Evolutionary conservation across 2,888 invertebrate genomes (phyloP).

Genomic region (Philaethria dido): DNA sequence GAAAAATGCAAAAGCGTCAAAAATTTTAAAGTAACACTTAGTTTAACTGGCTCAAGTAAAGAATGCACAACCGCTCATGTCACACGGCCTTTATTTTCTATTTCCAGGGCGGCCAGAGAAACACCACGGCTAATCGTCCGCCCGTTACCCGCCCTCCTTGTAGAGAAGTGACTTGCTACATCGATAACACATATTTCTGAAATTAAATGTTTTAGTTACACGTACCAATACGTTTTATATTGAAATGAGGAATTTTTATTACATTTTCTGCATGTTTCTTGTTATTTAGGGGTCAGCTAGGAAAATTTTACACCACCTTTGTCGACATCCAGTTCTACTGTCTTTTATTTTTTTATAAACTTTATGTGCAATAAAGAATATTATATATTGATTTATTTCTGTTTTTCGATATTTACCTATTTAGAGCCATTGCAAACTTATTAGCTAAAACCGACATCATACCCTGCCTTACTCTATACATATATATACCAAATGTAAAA

Average conservation of each 20-base stretch:
- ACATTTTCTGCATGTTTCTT: neutral
- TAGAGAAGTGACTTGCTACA: constrained; percentile 52
- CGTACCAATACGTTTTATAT: neutral
- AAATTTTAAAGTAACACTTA: constrained; percentile 29
- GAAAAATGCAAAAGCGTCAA: neutral
- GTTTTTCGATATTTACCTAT: too few species aligned
- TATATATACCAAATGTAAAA: too few species aligned
- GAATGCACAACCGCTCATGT: constrained; percentile 55
- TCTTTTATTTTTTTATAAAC: too few species aligned
- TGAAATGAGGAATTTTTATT: neutral
- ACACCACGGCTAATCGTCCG: constrained; percentile 77
- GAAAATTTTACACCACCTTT: neutral
- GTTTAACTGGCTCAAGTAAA: constrained; percentile 46
- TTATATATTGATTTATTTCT: too few species aligned
- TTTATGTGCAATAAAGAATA: too few species aligned
- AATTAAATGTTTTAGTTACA: neutral
- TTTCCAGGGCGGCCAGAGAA: constrained; percentile 74
- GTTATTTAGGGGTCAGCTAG: neutral
- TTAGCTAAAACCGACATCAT: too few species aligned
- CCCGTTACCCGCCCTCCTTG: constrained; percentile 66
- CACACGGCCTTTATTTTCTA: constrained; percentile 79
- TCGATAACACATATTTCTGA: constrained; percentile 22
- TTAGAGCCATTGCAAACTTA: too few species aligned
- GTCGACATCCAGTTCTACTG: too few species aligned
- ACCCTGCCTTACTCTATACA: too few species aligned